Evolutionary conservation across 2,888 invertebrate genomes (phyloP).

Genomic region (Xestobium rufovillosum): DNA sequence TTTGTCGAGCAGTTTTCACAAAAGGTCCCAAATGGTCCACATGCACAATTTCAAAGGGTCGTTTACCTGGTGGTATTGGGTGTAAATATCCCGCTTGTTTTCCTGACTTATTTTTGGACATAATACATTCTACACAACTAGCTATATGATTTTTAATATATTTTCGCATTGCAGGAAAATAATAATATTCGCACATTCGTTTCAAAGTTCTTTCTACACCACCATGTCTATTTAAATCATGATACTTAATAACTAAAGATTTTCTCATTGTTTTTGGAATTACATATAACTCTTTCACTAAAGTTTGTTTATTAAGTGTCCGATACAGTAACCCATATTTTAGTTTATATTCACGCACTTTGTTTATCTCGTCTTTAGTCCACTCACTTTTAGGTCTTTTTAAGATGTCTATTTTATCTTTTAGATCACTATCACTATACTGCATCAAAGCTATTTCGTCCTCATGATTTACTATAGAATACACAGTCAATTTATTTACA

Average conservation of each 20-base stretch:
- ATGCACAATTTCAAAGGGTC: constrained; percentile 25
- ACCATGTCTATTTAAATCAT: constrained; percentile 9
- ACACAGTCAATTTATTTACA: too few relatives aligned
- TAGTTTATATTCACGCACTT: too few relatives aligned
- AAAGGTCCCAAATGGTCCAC: constrained; percentile 25
- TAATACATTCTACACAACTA: too few relatives aligned
- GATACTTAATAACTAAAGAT: constrained; percentile 9
- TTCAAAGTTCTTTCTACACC: constrained; percentile 6
- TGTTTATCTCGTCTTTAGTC: too few relatives aligned
- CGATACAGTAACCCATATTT: too few relatives aligned
- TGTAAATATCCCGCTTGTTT: constrained; percentile 21
- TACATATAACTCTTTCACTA: too few relatives aligned
- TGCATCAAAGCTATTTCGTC: too few relatives aligned
- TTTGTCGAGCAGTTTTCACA: constrained; percentile 14
- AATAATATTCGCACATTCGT: constrained; percentile 7
- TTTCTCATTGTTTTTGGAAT: constrained; percentile 13
- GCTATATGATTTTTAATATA: constrained; percentile 8
- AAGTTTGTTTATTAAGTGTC: too few relatives aligned
- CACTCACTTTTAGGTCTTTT: too few relatives aligned
- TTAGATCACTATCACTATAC: too few relatives aligned
- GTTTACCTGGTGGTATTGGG: constrained; percentile 23
- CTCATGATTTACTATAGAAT: too few relatives aligned
- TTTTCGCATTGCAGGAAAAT: constrained; percentile 8
- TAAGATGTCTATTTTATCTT: too few relatives aligned
- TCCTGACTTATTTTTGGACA: constrained; percentile 6